Base-by-base conservation (phyloP, 2,888 invertebrate genomes). In the Leucophenga maculata region DNA sequence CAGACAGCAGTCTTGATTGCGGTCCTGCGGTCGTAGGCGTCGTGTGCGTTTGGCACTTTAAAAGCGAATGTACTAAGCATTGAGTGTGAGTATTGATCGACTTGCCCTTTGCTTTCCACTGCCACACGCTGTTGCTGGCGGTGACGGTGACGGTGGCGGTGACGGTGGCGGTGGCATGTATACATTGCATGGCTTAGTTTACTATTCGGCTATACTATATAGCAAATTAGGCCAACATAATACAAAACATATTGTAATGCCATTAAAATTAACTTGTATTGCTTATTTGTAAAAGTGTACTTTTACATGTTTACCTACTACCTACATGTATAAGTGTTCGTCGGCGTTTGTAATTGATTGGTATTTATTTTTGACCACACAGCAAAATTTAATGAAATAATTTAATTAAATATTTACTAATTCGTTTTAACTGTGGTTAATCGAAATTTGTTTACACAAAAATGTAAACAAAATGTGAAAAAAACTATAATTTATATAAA, bases 141-240 rank as follows among this genome's bases (percentile, higher is more conserved):
- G n/a, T n/a, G n/a, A n/a, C n/a, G n/a, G n/a, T n/a, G n/a, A n/a
- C n/a, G n/a, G n/a, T n/a, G n/a, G n/a, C n/a, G n/a, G n/a, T n/a
- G n/a, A n/a, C n/a, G n/a, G n/a, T 26, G 1, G 6, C 16, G 31
- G 31, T 14, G 13, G 8, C 39, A 11, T 39, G 31, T 11, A 9
- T 59, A 26, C 6, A 9, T 6, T 54, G 20, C 39, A 32, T 66
- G 67, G 52, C 72, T 11, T 39, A 8, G 11, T 11, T 39, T 39
- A 71, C 9, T 59, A 13, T 62, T 75, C 73, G 78, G 82, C 74
- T 75, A 81, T 72, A 67, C 71, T 46, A 75, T 26, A 70, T 67
- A 64, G 71, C 73, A 77, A 80, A 84, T 80, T 82, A 74, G 83
- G 83, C 75, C 81, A 83, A 77, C 71, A 74, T 71, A 69, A 75